Base-by-base conservation (phyloP, 2,888 invertebrate genomes). In the Caenorhabditis plicata region DNA sequence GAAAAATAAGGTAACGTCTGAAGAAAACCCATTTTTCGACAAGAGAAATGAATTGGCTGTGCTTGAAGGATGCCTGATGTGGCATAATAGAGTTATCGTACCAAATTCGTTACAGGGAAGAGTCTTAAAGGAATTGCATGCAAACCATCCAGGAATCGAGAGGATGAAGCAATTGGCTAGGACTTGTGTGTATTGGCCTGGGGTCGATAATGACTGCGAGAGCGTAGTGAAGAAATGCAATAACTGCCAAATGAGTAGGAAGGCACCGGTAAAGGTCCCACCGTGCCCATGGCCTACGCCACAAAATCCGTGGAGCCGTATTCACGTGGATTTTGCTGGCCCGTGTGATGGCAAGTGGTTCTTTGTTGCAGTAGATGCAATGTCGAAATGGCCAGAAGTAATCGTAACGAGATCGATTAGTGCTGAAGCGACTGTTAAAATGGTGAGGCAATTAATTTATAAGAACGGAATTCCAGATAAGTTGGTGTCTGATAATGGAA, bases 301-400 rank as follows among this genome's bases (percentile, higher is more conserved):
- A 22, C 56, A 51, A 5, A 55, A 67, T 40, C 75, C 77, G 9
- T 81, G 81, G 80, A 68, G 81, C 46, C 68, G 83, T 22, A 60
- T 83, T 4, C 83, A 84, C 67, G 68, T 82, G 13, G 83, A 84
- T 66, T 83, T 81, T 72, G 81, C 82, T 7, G 83, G 82, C 4
- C 82, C 81, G 22, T 57, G 80, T 26, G 41, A 72, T 7, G 75
- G 69, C 9, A 49, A 49, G 5, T 75, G 71, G 68, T 71, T 80
- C 22, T 49, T 82, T 3, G 62, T 83, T 13, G 63, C 82, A 7
- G 76, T 81, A 2, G 82, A 83, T 58, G 45, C 45, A 26, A 13
- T 2, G n/a, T n/a, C n/a, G n/a, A n/a, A n/a, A n/a, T n/a, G n/a
- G n/a, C n/a, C n/a, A n/a, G n/a, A n/a, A n/a, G n/a, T n/a, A n/a